Evolutionary conservation across 2,888 invertebrate genomes (phyloP), one percentile per base, ranked within the genome.

Genomic region (Caradrina clavipalpis): DNA sequence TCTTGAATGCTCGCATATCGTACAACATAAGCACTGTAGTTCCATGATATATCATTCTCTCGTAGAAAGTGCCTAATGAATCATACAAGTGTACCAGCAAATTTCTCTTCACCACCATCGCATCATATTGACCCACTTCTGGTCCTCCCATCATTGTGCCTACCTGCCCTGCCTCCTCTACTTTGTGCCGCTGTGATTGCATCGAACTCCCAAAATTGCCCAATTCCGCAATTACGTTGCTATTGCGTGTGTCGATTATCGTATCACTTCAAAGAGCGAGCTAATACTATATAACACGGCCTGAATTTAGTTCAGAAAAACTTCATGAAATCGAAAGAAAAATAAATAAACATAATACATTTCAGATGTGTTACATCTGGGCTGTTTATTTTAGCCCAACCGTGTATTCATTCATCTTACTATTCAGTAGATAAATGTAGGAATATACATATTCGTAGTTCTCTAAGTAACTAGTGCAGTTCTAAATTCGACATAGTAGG

Each of bases 401-500:
- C 21, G 26, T 66, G 13, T 58, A 8, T 59, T 64, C 55, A 74
- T 59, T 78, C 55, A 60, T 15, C 17, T 50, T 13, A 4, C 50
- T 22, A 19, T 51, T 56, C 1, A 76, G 13, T 39, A 31, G 7
- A 11, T 55, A 11, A 26, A 19, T 39, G 39, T 56, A 45, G 1
- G 15, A n/a, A n/a, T n/a, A n/a, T 21, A 42, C 39, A 39, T 47
- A 17, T 55, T 42, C 22, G 5, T 26, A 56, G 62, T 54, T 78
- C 67, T 66, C 45, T 17, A 0, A 31, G 11, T 45, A 4, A 21
- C 4, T 45, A 62, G 54, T 73, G 58, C 70, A 78, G 56, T 73
- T 75, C 61, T 53, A 56, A 68, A 70, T 73, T 54, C 39, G 69
- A 58, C 47, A 51, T 59, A 69, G 53, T 53, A 53, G 65, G 58